Percentiles rank a stretch among this genome's conserved stretches.
Conservation (phyloP, 2,888 invertebrate species). For the Xanthia icteritia region DNA sequence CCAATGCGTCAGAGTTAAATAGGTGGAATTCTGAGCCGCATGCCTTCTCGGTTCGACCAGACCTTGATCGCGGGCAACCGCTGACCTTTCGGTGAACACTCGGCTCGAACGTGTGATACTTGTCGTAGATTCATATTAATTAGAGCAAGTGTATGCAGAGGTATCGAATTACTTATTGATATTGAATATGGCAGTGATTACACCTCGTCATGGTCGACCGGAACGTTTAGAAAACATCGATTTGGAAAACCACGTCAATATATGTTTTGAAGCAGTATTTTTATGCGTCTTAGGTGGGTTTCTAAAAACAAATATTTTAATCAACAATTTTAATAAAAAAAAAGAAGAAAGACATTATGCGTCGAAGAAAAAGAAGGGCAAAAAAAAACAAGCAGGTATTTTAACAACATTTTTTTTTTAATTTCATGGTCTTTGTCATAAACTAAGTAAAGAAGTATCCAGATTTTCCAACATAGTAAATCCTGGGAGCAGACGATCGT, state of each 20-base stretch:
- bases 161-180: constrained; percentile 39
- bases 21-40: constrained; percentile 65
- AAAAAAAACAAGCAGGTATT: not conserved
- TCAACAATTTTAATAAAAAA: too few relatives aligned
- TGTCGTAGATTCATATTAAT: constrained; percentile 53
- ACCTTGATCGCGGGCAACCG: constrained; percentile 80
- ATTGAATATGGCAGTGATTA: constrained; percentile 38
- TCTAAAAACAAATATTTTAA: too few relatives aligned
- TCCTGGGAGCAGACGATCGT: not conserved
- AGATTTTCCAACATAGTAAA: not conserved
- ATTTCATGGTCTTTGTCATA: not conserved
- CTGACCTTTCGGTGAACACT: constrained; percentile 76
- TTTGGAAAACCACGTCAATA: constrained; percentile 10
- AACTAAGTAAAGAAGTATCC: not conserved
- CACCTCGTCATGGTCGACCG: constrained; percentile 22
- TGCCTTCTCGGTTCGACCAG: constrained; percentile 64
- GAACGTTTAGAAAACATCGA: constrained; percentile 16
- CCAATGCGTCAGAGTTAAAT: constrained; percentile 57
- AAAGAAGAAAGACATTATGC: not conserved
- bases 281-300: too few relatives aligned
- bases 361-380: not conserved
- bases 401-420: too few relatives aligned
- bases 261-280: not conserved
- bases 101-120: constrained; percentile 57
- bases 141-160: constrained; percentile 51